Evolutionary conservation across 1,140 invertebrate genomes (phyloP).

Genomic region (Lepidostoma basale): DNA sequence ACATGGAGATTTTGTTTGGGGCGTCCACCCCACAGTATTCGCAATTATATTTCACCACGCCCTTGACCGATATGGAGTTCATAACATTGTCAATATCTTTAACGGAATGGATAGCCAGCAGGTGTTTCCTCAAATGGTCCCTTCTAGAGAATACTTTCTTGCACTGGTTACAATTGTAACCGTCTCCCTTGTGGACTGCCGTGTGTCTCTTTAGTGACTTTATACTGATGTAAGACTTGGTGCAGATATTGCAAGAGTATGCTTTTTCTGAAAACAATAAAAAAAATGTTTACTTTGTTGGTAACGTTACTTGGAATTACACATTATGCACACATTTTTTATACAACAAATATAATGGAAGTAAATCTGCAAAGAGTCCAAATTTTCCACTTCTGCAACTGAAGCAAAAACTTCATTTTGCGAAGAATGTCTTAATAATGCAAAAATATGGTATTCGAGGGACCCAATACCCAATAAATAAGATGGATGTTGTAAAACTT

Average conservation of each 20-base stretch:
- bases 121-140: constrained; percentile 29
- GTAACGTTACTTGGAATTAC: no score
- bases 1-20: constrained; percentile 35
- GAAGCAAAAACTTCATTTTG: no score
- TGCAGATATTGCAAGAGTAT: constrained; percentile 2
- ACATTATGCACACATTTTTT: no score
- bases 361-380: no score
- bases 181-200: constrained; percentile 19
- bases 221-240: constrained; percentile 5
- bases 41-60: constrained; percentile 21
- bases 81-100: constrained; percentile 19
- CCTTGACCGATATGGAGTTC: constrained; percentile 25
- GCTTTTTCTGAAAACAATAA: no score
- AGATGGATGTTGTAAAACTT: no score
- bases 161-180: constrained; percentile 17
- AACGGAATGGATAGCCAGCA: constrained; percentile 3
- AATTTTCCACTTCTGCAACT: no score
- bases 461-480: no score
- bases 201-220: constrained; percentile 23
- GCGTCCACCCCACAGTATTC: constrained; percentile 35
- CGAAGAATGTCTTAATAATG: no score
- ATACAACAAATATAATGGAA: no score
- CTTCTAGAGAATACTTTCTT: constrained; percentile 23
- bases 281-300: no score
- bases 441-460: no score